Conservation (phyloP, 2,797 vertebrate species). For the Sebastes aleutianus region DNA sequence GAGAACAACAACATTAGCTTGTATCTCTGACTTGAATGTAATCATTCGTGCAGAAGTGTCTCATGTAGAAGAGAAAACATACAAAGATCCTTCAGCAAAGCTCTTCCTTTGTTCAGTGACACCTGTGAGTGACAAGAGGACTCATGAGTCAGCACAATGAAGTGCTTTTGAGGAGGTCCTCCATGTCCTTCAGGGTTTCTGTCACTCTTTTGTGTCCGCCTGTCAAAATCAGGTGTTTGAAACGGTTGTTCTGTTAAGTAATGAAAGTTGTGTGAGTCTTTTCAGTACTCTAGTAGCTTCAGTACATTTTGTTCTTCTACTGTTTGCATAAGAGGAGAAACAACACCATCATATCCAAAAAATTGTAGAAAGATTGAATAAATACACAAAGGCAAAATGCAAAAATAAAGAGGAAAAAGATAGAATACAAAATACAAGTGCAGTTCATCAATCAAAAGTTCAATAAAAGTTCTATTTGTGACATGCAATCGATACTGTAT, state of each 20-base stretch:
- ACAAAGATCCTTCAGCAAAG: background rate
- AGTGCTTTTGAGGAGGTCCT: too few species aligned
- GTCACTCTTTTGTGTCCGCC: background rate
- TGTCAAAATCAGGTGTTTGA: conserved; percentile 64
- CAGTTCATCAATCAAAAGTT: too few species aligned
- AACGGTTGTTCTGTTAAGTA: background rate
- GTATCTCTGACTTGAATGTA: background rate
- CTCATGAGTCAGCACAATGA: too few species aligned
- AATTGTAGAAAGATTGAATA: background rate
- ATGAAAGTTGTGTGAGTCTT: background rate
- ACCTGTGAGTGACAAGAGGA: conserved; percentile 42
- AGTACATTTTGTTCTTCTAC: background rate
- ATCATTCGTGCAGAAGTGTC: background rate
- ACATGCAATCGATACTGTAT: too few species aligned
- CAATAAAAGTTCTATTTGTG: background rate
- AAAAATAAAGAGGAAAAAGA: background rate
- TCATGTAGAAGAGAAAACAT: background rate
- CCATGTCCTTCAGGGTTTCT: too few species aligned
- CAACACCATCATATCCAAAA: background rate
- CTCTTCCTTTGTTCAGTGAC: conserved; percentile 30
- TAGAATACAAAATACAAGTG: too few species aligned
- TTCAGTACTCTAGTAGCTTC: background rate
- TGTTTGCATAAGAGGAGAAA: background rate
- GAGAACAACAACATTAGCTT: background rate
- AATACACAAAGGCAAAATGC: background rate